Base-by-base conservation (phyloP, 2,797 vertebrate species). In the Echeneis naucrates region DNA sequence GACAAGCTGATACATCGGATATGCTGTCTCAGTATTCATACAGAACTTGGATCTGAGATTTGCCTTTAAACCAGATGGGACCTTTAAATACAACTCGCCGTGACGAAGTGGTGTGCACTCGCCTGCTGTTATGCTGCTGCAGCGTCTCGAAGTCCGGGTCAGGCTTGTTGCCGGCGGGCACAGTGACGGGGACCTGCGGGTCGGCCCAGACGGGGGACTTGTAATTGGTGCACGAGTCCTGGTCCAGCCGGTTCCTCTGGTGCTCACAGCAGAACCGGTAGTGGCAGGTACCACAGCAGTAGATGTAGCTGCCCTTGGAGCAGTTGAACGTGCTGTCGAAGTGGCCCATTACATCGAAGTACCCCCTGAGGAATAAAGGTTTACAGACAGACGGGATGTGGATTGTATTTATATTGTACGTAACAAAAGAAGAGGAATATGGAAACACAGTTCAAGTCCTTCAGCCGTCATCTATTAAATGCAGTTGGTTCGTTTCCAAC, bases 221-320 rank as follows among this genome's bases (percentile, higher is more conserved):
- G 84, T 96, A 96, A 89, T 97, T 97, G 88, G 81, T 95, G 90
- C 97, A 98, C 79, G 93, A 83, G 4, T 94, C 93, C 91, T 97
- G 97, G 75, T 97, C 95, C 78, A 98, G 92, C 13, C 96, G 95
- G 87, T 82, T 95, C 84, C 94, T 89, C 61, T 94, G 94, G 87
- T 96, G 96, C 80, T 96, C 95, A 72, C 97, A 98, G 95, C 97
- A 98, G 94, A 97, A 97, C 42, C 97, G 96, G 88, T 96, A 97
- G 75, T 97, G 95, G 87, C 97, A 98, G 23, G 96, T 97, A 16
- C 97, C 97, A 35, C 97, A 98, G 92, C 97, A 98, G 94, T 95
- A 97, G 74, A 96, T 96, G 93, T 95, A 98, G 76, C 95, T 96
- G 80, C 91, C 96, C 21, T 95, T 94, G 86, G 96, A 96, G 89